These are phyloP conservation scores for Lates japonicus DNA, from an alignment of 2,797 vertebrate species.

Conservation along the genomic window DNA sequence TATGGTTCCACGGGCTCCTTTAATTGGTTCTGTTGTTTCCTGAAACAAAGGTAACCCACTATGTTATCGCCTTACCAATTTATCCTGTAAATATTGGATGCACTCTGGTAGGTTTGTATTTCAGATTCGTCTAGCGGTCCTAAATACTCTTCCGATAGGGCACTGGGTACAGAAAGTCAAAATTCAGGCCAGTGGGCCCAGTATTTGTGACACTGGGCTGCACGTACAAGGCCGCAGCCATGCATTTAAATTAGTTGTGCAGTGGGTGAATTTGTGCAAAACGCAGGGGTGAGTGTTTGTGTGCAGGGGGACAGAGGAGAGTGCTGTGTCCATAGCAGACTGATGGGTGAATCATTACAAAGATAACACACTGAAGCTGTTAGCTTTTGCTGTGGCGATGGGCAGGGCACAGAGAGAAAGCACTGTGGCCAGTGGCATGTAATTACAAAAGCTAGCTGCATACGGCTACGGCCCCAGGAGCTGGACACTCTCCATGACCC, in stretches of 20 bases:
- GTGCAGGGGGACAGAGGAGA: constrained; percentile 52
- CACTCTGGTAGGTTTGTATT: constrained; percentile 53
- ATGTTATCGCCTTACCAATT: constrained; percentile 72
- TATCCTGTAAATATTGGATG: constrained; percentile 50
- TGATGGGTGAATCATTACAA: constrained; percentile 75
- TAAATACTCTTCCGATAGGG: constrained; percentile 62
- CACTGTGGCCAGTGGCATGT: constrained; percentile 68
- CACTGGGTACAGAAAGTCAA: constrained; percentile 33
- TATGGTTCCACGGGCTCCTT: constrained; percentile 77
- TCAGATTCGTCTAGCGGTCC: constrained; percentile 43
- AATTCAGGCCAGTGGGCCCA: constrained; percentile 37
- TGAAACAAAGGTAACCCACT: constrained; percentile 77
- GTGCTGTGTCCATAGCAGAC: constrained; percentile 65
- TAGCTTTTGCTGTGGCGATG: constrained; percentile 63
- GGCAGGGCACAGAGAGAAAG: constrained; percentile 58
- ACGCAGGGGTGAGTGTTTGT: constrained; percentile 48
- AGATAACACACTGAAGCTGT: constrained; percentile 79
- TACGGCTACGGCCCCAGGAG: constrained; percentile 66
- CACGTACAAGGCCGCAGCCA: constrained; percentile 10
- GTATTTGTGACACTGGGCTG: constrained; percentile 36
- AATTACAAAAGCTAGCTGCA: constrained; percentile 75
- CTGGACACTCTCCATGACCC: constrained; percentile 63
- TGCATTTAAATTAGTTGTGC: constrained; percentile 54
- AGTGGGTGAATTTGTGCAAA: constrained; percentile 41
- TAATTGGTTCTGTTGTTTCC: constrained; percentile 82